These are phyloP conservation scores for Hemibagrus guttatus DNA, from an alignment of 2,797 vertebrate genomes.

Conservation along the genomic window DNA sequence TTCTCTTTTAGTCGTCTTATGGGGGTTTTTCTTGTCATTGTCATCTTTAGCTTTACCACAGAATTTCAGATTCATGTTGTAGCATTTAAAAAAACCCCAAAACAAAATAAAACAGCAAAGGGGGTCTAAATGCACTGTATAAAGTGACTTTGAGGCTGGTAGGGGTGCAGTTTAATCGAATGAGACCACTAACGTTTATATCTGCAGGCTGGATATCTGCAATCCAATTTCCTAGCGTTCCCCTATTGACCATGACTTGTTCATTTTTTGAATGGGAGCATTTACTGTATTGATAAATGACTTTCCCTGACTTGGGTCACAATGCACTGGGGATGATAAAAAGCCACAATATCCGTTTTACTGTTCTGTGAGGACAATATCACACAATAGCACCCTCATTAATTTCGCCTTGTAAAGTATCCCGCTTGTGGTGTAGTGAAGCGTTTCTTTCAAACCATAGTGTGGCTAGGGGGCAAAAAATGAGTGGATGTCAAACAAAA, in stretches of 20 bases:
- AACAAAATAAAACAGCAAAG: background rate
- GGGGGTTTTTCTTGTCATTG: background rate
- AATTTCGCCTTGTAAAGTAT: slow-evolving; percentile 58
- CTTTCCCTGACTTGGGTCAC: slow-evolving; percentile 40
- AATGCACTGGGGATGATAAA: slow-evolving; percentile 38
- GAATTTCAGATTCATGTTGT: background rate
- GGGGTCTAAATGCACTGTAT: background rate
- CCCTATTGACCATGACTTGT: slow-evolving; percentile 37
- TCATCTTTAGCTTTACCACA: background rate
- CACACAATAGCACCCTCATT: slow-evolving; percentile 62
- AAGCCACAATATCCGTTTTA: slow-evolving; percentile 48
- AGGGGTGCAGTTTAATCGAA: slow-evolving; percentile 15
- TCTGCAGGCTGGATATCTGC: slow-evolving; percentile 17
- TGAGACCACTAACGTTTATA: slow-evolving; percentile 7
- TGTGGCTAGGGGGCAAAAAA: slow-evolving; percentile 17
- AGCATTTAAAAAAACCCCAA: background rate
- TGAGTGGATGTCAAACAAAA: slow-evolving; percentile 62
- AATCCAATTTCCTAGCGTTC: slow-evolving; percentile 34
- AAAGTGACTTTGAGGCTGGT: slow-evolving; percentile 7
- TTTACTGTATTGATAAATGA: slow-evolving; percentile 45
- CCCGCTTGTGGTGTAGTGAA: slow-evolving; percentile 63
- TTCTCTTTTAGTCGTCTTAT: background rate
- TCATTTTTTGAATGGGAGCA: slow-evolving; percentile 39
- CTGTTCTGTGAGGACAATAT: slow-evolving; percentile 57
- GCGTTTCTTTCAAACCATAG: slow-evolving; percentile 33